Evolutionary conservation across 2,797 vertebrate species (phyloP), one percentile per base, ranked within the genome.

Genomic region (Melanotaenia maccullochi): DNA sequence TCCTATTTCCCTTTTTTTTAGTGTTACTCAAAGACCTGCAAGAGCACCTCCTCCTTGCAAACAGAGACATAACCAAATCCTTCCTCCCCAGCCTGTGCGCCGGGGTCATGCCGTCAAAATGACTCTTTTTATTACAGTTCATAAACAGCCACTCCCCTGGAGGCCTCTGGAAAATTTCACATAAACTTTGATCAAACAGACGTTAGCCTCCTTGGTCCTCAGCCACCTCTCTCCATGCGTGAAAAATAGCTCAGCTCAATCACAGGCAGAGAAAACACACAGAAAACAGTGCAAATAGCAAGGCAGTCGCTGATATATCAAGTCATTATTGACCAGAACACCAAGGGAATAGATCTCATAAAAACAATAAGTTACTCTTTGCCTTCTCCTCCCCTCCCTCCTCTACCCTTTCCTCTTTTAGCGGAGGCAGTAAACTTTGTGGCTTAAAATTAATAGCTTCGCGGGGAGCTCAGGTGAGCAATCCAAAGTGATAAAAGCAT

Each of bases 71-170:
- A 95, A 93, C 94, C 94, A 94, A 95, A 94, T 94, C 95, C 93
- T 88, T 57, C 63, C 61, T 30, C 59, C 71, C n/a, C 86, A 18
- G 54, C 77, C 83, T 42, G 76, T 90, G 92, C 93, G 73, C 91
- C 88, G 85, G 92, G 95, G 93, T 96, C 96, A 95, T 93, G 59
- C 96, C 87, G 91, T 96, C 96, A 97, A 98, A 98, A 99, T 98
- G 96, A 98, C 97, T 97, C 95, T 97, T 98, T 99, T 99, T 98
- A 99, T 99, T 99, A 98, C 97, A 97, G 96, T 97, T 99, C 97
- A 97, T 99, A 97, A 98, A 98, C 95, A 96, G 94, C 94, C 81
- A 93, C 93, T 97, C 96, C 97, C 96, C 52, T 81, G 91, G 95
- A 94, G 95, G 96, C 95, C 92, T 9, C 93, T 76, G 83, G 90